Base-by-base conservation (phyloP, 2,888 invertebrate species). In the Agapostemon virescens region DNA sequence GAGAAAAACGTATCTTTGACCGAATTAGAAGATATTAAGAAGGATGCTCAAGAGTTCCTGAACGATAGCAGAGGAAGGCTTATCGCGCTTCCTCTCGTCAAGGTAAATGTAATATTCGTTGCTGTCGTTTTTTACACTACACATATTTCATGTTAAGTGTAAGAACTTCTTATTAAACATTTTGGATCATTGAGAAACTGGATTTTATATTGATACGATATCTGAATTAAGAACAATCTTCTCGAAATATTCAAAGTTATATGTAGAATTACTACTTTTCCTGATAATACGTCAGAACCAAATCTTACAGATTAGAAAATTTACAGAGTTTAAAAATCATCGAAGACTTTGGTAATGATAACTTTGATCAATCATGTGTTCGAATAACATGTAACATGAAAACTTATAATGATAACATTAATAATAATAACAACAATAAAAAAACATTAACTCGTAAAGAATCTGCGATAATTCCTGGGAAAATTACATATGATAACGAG, bases 31-130 rank as follows among this genome's bases (percentile, higher is more conserved):
- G 74, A 77, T 0, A 1, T 81, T n/a, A 0, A 23, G 4, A 11
- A 38, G 3, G 70, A 81, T 0, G 15, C 49, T 4, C 20, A 20
- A 0, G 17, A 61, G 1, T 6, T 49, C 0, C 0, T 33, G 13
- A 4, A 30, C 7, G 3, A 20, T 0, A 0, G 6, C 33, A 40
- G 20, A 20, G 9, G 9, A 23, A 11, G 36, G n/a, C 0, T 0
- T 17, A 0, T 13, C 49, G 0, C 20, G n/a, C 5, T 33, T 26
- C 0, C 42, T 13, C 6, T n/a, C 7, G 13, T 49, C n/a, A 13
- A 68, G 73, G 80, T 79, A 80, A 79, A 79, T 11, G 15, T 7
- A 69, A 66, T 69, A 42, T 69, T 69, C 15, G 9, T 69, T 42
- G 23, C 20, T 42, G 5, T 63, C 13, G 3, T 58, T 77, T 26